phyloP scores from a whole-genome alignment of 2,113 vertebrate species.

The Mus pahari region DNA sequence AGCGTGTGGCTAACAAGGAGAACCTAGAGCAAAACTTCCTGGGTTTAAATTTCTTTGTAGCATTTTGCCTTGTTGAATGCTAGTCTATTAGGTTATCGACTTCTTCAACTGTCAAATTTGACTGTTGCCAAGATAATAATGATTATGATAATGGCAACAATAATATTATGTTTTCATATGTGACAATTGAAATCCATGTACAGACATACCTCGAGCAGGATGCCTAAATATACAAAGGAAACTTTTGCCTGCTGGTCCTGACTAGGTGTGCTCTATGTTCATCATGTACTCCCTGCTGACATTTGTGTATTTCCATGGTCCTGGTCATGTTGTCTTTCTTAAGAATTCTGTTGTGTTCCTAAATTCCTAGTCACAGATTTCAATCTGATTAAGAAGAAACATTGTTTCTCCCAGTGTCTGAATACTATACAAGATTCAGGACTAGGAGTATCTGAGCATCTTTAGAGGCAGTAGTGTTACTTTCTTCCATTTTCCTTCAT shows the following conservation, averaged over 20 bases:
- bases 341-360: background rate
- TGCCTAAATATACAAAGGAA: background rate
- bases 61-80: background rate
- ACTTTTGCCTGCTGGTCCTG: background rate
- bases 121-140: background rate
- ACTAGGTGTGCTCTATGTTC: rapidly evolving
- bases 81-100: background rate
- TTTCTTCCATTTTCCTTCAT: background rate
- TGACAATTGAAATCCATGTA: background rate
- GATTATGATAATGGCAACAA: background rate
- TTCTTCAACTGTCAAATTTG: background rate
- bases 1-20: background rate
- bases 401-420: background rate
- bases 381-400: background rate
- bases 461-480: background rate
- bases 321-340: background rate
- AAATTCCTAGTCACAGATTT: background rate
- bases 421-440: background rate
- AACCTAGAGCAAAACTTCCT: background rate
- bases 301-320: background rate
- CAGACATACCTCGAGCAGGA: no score
- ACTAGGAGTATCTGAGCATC: background rate
- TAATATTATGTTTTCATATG: background rate
- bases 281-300: background rate
- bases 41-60: background rate